phyloP scores from a whole-genome alignment of 2,888 invertebrate species.

The Zootermopsis nevadensis region DNA sequence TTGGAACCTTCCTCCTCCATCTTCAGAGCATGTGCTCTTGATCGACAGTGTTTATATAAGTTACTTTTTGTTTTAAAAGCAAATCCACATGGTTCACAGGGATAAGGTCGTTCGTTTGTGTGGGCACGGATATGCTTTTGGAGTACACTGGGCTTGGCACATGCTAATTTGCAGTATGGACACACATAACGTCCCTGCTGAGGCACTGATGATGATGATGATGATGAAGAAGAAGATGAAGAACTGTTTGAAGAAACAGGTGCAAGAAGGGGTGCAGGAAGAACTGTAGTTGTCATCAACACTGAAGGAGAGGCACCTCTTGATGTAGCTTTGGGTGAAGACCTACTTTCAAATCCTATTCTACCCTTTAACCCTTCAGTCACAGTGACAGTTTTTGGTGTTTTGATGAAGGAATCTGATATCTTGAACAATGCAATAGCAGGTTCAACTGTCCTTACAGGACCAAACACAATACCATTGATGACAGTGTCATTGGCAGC shows the following conservation, averaged over 20 bases:
- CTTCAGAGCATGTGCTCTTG: slow-evolving; percentile 77
- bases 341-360: not conserved
- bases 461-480: slow-evolving; percentile 50
- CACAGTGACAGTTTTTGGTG: not conserved
- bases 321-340: not conserved
- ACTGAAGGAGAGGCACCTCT: slow-evolving; percentile 12
- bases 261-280: slow-evolving; percentile 3
- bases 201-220: slow-evolving; percentile 26
- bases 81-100: slow-evolving; percentile 89
- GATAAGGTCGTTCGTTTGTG: slow-evolving; percentile 92
- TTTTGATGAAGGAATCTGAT: not conserved
- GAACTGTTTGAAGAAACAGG: not conserved
- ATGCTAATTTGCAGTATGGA: slow-evolving; percentile 87
- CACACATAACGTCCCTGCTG: slow-evolving; percentile 81
- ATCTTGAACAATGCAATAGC: not conserved
- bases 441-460: not conserved
- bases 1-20: slow-evolving; percentile 64
- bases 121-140: slow-evolving; percentile 95
- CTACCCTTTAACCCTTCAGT: not conserved
- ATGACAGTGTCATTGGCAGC: slow-evolving; percentile 47
- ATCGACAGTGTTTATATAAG: slow-evolving; percentile 89
- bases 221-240: slow-evolving; percentile 11
- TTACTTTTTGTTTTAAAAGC: slow-evolving; percentile 95
- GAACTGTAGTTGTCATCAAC: not conserved
- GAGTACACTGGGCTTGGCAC: slow-evolving; percentile 92